Base-by-base conservation (phyloP, 2,113 vertebrate species). In the Empidonax alnorum region DNA sequence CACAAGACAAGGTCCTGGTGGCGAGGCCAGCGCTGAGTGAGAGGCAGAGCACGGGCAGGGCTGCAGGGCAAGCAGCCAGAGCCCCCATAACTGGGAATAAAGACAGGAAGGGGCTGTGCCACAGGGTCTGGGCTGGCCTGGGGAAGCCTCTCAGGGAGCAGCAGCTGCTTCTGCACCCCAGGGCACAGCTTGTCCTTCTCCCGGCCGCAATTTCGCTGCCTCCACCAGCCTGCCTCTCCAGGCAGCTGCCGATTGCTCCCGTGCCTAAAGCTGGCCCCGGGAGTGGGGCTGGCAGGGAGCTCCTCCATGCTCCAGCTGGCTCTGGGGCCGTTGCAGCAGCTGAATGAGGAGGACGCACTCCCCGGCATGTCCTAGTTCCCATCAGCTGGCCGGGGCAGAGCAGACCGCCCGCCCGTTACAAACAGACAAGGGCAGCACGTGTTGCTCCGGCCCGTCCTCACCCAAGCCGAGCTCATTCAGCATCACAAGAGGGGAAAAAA, bases 291-390 rank as follows among this genome's bases (percentile, higher is more conserved):
- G 93, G 84, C 89, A 80, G 87, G 72, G 91, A 75, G 87, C 71
- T 88, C 72, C 90, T 61, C 9, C 49, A 35, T 3, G 84, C 78
- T 87, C 94, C 93, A 93, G 89, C 92, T 96, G 94, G 89, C 94
- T 86, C 31, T 0, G 0, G 56, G 81, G 75, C 75, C 59, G 1
- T 47, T 27, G 6, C 71, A 63, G 89, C 95, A 95, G 92, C 88
- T 93, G 94, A 85, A 42, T 3, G 49, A 69, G 80, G 31, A 58
- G 92, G 80, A 83, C 3, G 24, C 73, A 4, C 23, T 81, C 44
- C 84, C 65, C 79, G 37, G 92, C 83, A 42, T 84, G 94, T 63
- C 95, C 96, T 56, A 94, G 94, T 96, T 97, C 96, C 94, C 94
- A 96, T 86, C 85, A 61, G 79, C 91, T 87, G 92, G 50, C 90